phyloP scores from a whole-genome alignment of 2,888 invertebrate species.

The Tipula confusa region DNA sequence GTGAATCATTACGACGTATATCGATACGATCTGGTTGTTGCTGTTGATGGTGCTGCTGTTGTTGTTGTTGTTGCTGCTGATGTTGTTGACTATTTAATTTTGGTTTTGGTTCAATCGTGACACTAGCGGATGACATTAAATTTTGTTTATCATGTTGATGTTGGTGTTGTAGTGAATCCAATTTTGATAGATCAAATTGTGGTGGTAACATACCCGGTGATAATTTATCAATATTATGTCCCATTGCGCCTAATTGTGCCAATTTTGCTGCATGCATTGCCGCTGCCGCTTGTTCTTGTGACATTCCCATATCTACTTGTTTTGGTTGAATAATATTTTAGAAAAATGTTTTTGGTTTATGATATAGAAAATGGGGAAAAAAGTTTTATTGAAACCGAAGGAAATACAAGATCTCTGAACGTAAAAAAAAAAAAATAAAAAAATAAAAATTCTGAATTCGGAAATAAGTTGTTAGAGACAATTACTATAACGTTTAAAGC shows the following conservation, averaged over 20 bases:
- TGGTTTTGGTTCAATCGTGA: slow-evolving; percentile 45
- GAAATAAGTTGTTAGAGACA: too few relatives aligned
- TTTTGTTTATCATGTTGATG: slow-evolving; percentile 21
- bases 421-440: too few relatives aligned
- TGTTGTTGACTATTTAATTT: not conserved
- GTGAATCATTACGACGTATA: slow-evolving; percentile 45
- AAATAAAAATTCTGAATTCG: too few relatives aligned
- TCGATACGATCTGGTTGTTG: slow-evolving; percentile 36
- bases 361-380: not conserved
- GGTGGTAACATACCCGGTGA: slow-evolving; percentile 49
- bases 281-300: slow-evolving; percentile 65
- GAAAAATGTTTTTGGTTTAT: not conserved
- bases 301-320: slow-evolving; percentile 54
- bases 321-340: not conserved
- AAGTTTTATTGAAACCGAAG: not conserved
- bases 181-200: slow-evolving; percentile 48
- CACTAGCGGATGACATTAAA: slow-evolving; percentile 1
- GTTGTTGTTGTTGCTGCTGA: slow-evolving; percentile 3
- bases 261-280: slow-evolving; percentile 74
- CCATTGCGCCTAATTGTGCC: slow-evolving; percentile 69
- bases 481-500: too few relatives aligned
- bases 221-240: slow-evolving; percentile 55
- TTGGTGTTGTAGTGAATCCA: slow-evolving; percentile 34
- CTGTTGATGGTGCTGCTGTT: not conserved
- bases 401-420: not conserved